Evolutionary conservation across 2,797 vertebrate genomes (phyloP).

Genomic region (Galagoides demidoff): DNA sequence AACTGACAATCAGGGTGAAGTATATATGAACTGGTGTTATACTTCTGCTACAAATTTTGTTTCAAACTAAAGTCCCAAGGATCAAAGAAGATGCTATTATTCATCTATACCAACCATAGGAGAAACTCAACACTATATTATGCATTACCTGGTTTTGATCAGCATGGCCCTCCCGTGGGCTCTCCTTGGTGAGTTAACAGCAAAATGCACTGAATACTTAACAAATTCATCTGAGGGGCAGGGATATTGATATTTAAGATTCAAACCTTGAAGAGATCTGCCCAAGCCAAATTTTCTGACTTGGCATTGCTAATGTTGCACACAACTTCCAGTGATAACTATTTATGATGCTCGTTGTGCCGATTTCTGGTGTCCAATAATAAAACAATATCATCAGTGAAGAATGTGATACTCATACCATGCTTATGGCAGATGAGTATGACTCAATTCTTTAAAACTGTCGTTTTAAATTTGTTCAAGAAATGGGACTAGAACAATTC

Average conservation of each 20-base stretch:
- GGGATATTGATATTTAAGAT: neutral
- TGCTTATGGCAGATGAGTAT: neutral
- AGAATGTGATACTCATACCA: neutral
- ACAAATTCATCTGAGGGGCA: neutral
- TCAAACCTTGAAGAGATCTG: neutral
- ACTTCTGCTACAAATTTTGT: neutral
- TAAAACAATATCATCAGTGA: neutral
- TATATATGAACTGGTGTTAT: neutral
- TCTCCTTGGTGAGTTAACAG: neutral
- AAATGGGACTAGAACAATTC: neutral
- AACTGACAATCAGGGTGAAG: neutral
- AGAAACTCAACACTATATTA: neutral
- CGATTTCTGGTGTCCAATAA: neutral
- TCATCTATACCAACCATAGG: neutral
- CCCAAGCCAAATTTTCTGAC: neutral
- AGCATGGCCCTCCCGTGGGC: neutral
- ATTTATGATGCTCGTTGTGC: neutral
- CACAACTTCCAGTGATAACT: neutral
- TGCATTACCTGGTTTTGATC: neutral
- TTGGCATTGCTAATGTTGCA: neutral
- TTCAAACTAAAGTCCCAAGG: neutral
- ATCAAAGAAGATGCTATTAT: neutral
- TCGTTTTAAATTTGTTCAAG: neutral
- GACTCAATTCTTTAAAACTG: neutral
- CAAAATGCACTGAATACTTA: neutral